Evolutionary conservation across 2,888 invertebrate species (phyloP), one percentile per base, ranked within the genome.

Genomic region (Mythimna impura): DNA sequence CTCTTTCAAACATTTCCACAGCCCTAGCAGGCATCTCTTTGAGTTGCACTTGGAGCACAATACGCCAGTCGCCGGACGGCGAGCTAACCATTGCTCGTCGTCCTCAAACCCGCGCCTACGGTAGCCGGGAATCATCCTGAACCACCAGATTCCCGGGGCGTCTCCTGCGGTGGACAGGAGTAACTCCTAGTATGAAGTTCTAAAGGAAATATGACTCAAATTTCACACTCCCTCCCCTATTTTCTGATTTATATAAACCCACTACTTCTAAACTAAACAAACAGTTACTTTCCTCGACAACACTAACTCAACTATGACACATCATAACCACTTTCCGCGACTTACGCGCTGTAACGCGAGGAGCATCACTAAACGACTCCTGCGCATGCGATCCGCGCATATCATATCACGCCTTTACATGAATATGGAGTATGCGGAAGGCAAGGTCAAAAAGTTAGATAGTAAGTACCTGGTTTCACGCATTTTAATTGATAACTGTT

Each of bases 391-490:
- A 87, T 84, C 78, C 71, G 65, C 71, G 85, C 86, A 85, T 87
- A 87, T 86, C 85, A 85, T 85, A 85, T 82, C 84, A 80, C 30
- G 75, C 25, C 40, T 72, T 72, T 66, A 75, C 82, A 86, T 86
- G 85, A 86, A 86, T 86, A 86, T 86, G 86, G 81, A 86, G 66
- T 80, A 82, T 67, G 73, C 85, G 86, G 86, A 85, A 85, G 86
- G 47, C 34, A 40, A 43, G 86, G 84, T 84, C 80, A 86, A 78
- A 76, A 76, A 81, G 85, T 77, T 76, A 57, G 50, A 30, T 67
- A 77, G 79, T 73, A 62, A 47, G 47, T 43, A 43, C 9, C 34
- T 64, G 66, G 73, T 83, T 67, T 68, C 83, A 78, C 78, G 81
- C 73, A 66, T 83, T 76, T 80, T 82, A 80, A 80, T 71, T 76